These are phyloP conservation scores for Mythimna loreyi DNA, from an alignment of 2,888 invertebrate species.

Conservation along the genomic window DNA sequence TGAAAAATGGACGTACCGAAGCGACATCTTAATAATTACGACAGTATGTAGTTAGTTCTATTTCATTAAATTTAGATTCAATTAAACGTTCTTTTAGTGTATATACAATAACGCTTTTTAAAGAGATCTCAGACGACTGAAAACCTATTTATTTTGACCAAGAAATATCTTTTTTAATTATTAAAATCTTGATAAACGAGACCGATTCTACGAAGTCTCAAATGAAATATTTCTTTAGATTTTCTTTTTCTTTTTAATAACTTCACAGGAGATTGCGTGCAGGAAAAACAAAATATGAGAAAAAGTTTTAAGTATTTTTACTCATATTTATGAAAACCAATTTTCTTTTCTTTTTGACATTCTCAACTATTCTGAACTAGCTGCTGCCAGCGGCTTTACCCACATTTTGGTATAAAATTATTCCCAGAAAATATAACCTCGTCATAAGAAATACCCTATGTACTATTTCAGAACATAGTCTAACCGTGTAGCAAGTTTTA, in stretches of 20 bases:
- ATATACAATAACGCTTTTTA: not conserved
- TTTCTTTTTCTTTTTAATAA: slow-evolving; percentile 44
- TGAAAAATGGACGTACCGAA: too few relatives aligned
- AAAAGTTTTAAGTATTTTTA: slow-evolving; percentile 7
- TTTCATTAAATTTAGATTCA: slow-evolving; percentile 33
- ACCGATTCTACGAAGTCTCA: slow-evolving; percentile 34
- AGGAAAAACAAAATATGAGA: slow-evolving; percentile 16
- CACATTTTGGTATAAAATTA: too few relatives aligned
- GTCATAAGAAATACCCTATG: too few relatives aligned
- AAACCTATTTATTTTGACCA: slow-evolving; percentile 18
- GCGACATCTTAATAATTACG: slow-evolving; percentile 34
- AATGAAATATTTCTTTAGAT: slow-evolving; percentile 44
- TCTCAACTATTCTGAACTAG: not conserved
- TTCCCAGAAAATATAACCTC: too few relatives aligned
- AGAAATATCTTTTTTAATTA: slow-evolving; percentile 44
- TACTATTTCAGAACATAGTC: too few relatives aligned
- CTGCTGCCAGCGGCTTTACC: too few relatives aligned
- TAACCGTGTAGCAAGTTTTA: too few relatives aligned
- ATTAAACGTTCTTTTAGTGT: slow-evolving; percentile 28
- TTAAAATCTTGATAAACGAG: slow-evolving; percentile 52
- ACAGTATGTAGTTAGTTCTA: slow-evolving; percentile 7
- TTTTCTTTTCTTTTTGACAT: not conserved
- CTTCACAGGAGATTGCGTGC: slow-evolving; percentile 8
- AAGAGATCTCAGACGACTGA: slow-evolving; percentile 1
- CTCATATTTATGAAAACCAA: not conserved